phyloP scores from a whole-genome alignment of 2,113 vertebrate species.

The Thamnaconus septentrionalis region DNA sequence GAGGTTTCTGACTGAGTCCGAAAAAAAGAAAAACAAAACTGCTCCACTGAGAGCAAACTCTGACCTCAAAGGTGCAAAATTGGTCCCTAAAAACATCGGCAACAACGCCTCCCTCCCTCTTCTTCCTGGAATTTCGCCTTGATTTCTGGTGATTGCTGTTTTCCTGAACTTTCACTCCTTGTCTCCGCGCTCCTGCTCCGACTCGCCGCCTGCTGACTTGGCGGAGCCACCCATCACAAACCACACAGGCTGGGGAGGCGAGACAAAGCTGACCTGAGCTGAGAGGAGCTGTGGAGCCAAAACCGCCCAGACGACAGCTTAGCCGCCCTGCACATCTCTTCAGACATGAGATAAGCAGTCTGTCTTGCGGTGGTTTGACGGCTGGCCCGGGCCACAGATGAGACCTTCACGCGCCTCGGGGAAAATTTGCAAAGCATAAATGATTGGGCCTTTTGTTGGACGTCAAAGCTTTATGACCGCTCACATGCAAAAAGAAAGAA shows the following conservation, averaged over 20 bases:
- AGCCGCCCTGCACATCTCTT: constrained; percentile 42
- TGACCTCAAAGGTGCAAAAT: background rate
- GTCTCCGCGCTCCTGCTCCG: constrained; percentile 51
- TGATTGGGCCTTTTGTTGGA: constrained; percentile 43
- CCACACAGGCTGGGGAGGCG: constrained; percentile 60
- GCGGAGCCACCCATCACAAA: constrained; percentile 67
- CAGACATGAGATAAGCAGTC: constrained; percentile 74
- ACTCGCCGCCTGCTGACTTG: constrained; percentile 71
- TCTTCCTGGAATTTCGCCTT: background rate
- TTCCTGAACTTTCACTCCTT: constrained; percentile 14
- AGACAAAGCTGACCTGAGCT: constrained; percentile 64
- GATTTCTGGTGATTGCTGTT: constrained; percentile 10
- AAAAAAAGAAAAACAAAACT: constrained; percentile 2
- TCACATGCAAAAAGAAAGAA: constrained; percentile 9
- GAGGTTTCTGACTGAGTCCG: background rate
- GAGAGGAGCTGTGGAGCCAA: constrained; percentile 54
- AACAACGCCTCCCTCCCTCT: background rate
- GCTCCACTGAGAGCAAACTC: background rate
- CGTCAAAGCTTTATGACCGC: constrained; percentile 27
- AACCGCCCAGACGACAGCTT: constrained; percentile 55
- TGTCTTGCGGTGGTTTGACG: constrained; percentile 60
- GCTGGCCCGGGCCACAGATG: constrained; percentile 35
- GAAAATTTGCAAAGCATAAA: constrained; percentile 49
- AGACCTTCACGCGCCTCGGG: constrained; percentile 12
- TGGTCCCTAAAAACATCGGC: background rate